Evolutionary conservation across 1,140 invertebrate species (phyloP), one percentile per base, ranked within the genome.

Genomic region (Antheraea pernyi): DNA sequence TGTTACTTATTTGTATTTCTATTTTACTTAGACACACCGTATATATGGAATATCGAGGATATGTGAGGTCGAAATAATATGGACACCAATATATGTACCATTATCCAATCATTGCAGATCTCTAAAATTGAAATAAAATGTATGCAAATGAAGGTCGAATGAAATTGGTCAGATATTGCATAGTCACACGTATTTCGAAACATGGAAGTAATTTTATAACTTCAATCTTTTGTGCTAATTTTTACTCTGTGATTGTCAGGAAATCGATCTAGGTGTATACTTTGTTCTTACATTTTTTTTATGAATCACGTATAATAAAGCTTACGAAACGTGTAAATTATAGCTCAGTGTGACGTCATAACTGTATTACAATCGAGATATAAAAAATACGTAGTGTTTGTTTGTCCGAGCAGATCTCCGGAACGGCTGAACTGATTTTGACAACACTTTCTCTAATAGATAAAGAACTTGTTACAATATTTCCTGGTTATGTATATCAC

Each of bases 151-250:
- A 18, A 39, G 39, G 39, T 39, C 64, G 16, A 53, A 53, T 53
- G 16, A 16, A 16, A 53, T 16, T 53, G 46, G 46, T 53, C 46
- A 16, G 2, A 48, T 5, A 53, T 65, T 37, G 37, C 65, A 67
- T 67, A 36, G n/a, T 59, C 22, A 59, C 65, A 67, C 65, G 65
- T 67, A 67, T 36, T 67, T 65, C 42, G 39, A 65, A 63, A 65
- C 37, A 67, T 67, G 65, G 65, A 59, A 67, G 65, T 67, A 67
- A 67, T 67, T 67, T 59, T 36, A 16, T n/a, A 59, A 16, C n/a
- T 46, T 37, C 30, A 59, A 19, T 36, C 48, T 67, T 59, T 59
- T 67, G 65, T 59, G n/a, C 22, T 39, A 22, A 63, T 3, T 48
- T 46, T 46, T 65, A 65, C 39, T 4, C 64, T 53, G 64, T 65